A percentile compares a stretch with the other conserved stretches of the same genome.
Conservation (phyloP, 1,140 invertebrate species). For the Helicoverpa zea region DNA sequence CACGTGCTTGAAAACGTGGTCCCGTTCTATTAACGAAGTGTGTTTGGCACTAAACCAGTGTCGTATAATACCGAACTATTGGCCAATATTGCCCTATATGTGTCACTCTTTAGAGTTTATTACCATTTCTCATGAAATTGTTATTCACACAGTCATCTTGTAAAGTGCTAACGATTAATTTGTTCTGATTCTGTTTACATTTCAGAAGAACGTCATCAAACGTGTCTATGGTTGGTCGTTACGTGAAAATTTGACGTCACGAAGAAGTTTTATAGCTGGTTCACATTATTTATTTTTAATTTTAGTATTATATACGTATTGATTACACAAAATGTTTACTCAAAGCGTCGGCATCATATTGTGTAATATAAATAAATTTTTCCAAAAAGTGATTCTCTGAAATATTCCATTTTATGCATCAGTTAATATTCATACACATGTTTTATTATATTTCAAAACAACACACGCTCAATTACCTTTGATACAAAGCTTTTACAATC, state of each 20-base stretch:
- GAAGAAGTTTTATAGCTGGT: too few species aligned
- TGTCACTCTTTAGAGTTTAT: slow-evolving; percentile 2
- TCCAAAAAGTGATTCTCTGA: background rate
- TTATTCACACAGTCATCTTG: background rate
- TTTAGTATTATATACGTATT: too few species aligned
- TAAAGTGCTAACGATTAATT: slow-evolving; percentile 2
- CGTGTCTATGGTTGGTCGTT: background rate
- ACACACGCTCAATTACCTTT: slow-evolving; percentile 1
- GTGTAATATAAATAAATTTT: too few species aligned
- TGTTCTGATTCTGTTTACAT: background rate
- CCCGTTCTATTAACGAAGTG: background rate
- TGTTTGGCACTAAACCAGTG: slow-evolving; percentile 38
- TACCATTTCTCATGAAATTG: background rate
- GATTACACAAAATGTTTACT: too few species aligned
- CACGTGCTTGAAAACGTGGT: slow-evolving; percentile 14
- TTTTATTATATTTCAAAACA: background rate
- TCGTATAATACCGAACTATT: slow-evolving; percentile 10
- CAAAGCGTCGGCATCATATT: too few species aligned
- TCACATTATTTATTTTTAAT: background rate
- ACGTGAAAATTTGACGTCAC: background rate
- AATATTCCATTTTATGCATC: background rate
- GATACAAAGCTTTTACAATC: background rate
- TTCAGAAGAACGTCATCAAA: background rate
- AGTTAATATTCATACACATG: background rate
- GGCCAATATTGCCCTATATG: slow-evolving; percentile 7